These are phyloP conservation scores for Brotula barbata DNA, from an alignment of 2,797 vertebrate species.

Conservation along the genomic window DNA sequence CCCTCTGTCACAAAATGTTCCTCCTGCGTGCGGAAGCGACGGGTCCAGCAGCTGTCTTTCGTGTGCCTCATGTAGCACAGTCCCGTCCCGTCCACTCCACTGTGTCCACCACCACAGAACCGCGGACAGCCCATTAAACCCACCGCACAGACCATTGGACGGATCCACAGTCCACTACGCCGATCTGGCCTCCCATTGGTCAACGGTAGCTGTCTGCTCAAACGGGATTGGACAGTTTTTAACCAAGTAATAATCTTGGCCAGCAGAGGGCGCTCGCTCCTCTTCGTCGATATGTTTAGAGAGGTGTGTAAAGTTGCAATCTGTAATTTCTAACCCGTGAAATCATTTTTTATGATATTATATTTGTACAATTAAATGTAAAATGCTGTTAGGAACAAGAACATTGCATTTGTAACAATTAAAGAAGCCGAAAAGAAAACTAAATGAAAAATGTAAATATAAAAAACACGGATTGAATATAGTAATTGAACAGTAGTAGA, in stretches of 20 bases:
- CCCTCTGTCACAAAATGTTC: constrained; percentile 12
- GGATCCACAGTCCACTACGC: constrained; percentile 48
- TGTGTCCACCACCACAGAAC: constrained; percentile 43
- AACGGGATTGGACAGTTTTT: constrained; percentile 62
- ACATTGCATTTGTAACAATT: too few species aligned
- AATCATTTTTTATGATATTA: too few species aligned
- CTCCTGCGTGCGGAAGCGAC: constrained; percentile 15
- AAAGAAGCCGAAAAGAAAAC: too few species aligned
- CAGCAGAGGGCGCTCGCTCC: constrained; percentile 57
- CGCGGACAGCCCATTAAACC: constrained; percentile 28
- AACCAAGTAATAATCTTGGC: not conserved
- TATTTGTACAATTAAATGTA: too few species aligned
- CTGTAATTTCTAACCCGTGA: too few species aligned
- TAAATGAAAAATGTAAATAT: too few species aligned
- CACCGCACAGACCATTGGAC: constrained; percentile 60
- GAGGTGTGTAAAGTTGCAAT: too few species aligned
- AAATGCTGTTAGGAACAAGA: too few species aligned
- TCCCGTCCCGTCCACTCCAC: constrained; percentile 49
- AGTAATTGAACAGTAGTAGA: too few species aligned
- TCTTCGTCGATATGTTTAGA: too few species aligned
- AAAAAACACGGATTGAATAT: too few species aligned
- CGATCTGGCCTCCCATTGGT: constrained; percentile 59
- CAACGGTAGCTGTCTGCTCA: constrained; percentile 28
- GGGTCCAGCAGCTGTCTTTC: constrained; percentile 38
- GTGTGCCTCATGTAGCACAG: constrained; percentile 50